Percentiles rank a stretch among this genome's conserved stretches.
Conservation (phyloP, 2,888 invertebrate genomes). For the Alentia gelatinosa region DNA sequence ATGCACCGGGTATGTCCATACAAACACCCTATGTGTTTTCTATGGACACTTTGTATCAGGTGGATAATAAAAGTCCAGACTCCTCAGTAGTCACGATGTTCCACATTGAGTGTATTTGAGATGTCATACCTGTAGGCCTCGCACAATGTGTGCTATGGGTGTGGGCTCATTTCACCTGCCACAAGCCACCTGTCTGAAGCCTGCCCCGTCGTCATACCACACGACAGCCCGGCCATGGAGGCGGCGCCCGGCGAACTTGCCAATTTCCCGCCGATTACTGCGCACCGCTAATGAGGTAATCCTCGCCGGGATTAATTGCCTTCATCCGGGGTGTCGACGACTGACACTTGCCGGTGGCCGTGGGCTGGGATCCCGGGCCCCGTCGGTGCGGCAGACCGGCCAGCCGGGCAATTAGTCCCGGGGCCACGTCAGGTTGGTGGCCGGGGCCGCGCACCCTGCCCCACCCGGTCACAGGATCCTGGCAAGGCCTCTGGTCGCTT, state of each 20-base stretch:
- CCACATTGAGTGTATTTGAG: too few species aligned
- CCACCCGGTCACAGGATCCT: neutral
- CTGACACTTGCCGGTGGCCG: neutral
- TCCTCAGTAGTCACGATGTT: too few species aligned
- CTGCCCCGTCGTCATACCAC: neutral
- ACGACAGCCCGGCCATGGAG: neutral
- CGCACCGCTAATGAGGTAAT: constrained; percentile 7
- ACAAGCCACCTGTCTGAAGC: neutral
- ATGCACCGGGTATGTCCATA: too few species aligned
- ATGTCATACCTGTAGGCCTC: too few species aligned
- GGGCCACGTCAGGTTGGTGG: neutral
- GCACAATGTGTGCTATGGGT: too few species aligned
- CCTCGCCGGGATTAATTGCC: neutral
- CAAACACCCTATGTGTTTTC: too few species aligned
- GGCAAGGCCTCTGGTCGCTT: neutral
- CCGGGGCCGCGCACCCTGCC: neutral
- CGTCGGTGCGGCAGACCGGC: neutral
- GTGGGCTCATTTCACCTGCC: neutral
- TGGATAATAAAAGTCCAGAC: too few species aligned
- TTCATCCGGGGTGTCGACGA: neutral
- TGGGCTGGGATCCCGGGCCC: neutral
- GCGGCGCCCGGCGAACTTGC: neutral
- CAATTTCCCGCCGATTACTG: neutral
- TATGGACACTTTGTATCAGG: too few species aligned
- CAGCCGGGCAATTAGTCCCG: neutral